Base-by-base conservation (phyloP, 2,797 vertebrate species). In the Halcyon smyrnensis region DNA sequence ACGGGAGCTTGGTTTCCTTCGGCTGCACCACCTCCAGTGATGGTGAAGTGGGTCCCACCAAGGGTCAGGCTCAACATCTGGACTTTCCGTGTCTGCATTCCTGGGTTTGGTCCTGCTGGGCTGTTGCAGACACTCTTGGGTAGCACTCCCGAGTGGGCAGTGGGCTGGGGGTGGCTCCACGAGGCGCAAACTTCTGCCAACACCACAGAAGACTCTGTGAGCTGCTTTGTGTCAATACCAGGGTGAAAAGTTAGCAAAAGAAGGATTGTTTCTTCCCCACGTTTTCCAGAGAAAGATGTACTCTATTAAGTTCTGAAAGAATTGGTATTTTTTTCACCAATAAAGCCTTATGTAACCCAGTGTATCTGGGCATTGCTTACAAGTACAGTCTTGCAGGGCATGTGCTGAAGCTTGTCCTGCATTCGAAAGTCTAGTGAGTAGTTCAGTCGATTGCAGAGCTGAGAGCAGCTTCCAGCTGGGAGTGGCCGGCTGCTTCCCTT, bases 381-480 rank as follows among this genome's bases (percentile, higher is more conserved):
- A 28, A 36, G 65, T 11, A 24, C 15, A 2, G 32, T 19, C 53
- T 34, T 50, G 43, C 8, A 4, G 11, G 69, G 80, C 5, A 1
- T 11, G 3, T 7, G 9, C 53, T 34, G 60, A 27, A 77, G 18
- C 1, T 0, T 5, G 45, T 48, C 75, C 34, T 0, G 0, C 8
- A 1, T 11, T 68, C 16, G 3, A 8, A 74, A 57, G 15, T 15
- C 53, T 19, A 3, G 25, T 14, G 62, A 3, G 7, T 23, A 8
- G 46, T 23, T 65, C 11, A 57, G 12, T 20, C 1, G 1, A 12
- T 0, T 32, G 83, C 5, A 15, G 63, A n/a, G 62, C 73, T n/a
- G 79, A 32, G 57, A 46, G 36, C 37, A 65, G 63, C 51, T 34
- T 51, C 18, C 13, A 28, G 70, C 34, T 41, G 70, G 77, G 54